A percentile compares a stretch with the other conserved stretches of the same genome.
Conservation (phyloP, 2,888 invertebrate genomes). For the Heteropelma amictum region DNA sequence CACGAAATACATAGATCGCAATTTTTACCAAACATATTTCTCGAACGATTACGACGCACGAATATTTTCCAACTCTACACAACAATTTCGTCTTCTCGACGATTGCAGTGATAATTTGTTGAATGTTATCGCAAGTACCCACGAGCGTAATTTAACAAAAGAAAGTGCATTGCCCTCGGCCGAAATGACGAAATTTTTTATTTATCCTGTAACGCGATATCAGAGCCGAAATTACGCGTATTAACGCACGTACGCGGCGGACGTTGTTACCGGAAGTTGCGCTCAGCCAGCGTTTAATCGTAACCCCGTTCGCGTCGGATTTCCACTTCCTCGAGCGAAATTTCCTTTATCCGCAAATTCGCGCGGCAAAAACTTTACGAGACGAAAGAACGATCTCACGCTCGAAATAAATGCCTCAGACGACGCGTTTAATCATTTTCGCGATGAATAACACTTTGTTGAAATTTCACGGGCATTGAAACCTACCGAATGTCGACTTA, state of each 20-base stretch:
- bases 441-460: no score
- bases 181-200: conserved; percentile 48
- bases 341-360: conserved; percentile 6
- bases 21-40: no score
- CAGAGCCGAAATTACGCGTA: conserved; percentile 27
- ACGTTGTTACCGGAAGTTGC: neutral
- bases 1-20: no score
- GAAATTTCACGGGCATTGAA: no score
- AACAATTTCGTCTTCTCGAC: no score
- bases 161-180: conserved; percentile 26
- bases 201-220: conserved; percentile 40
- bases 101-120: no score
- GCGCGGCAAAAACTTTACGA: neutral
- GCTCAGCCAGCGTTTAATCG: neutral
- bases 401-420: neutral
- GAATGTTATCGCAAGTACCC: conserved; percentile 5
- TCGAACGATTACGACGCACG: no score
- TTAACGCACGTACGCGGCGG: neutral
- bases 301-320: neutral
- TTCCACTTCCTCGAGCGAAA: conserved; percentile 1
- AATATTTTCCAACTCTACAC: no score
- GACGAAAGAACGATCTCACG: conserved; percentile 18
- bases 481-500: no score
- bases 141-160: neutral
- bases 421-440: no score